These are phyloP conservation scores for Etheostoma cragini DNA, from an alignment of 2,113 vertebrate species.

Conservation along the genomic window DNA sequence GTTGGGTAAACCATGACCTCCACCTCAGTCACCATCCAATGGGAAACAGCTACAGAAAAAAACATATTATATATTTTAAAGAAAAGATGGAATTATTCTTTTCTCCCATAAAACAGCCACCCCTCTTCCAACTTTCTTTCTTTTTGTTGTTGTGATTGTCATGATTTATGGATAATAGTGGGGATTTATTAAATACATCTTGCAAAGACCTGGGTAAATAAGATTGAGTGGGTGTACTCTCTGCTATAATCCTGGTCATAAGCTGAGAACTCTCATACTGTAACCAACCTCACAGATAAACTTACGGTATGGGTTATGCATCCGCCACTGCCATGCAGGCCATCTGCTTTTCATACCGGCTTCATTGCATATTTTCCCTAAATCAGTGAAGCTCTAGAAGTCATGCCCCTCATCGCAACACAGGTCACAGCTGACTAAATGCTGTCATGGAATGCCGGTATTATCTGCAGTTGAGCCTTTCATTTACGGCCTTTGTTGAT, in stretches of 20 bases:
- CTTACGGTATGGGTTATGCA: neutral
- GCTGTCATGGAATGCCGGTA: constrained; percentile 71
- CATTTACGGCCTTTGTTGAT: constrained; percentile 73
- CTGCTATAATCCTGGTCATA: neutral
- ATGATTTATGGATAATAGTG: neutral
- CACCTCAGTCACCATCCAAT: constrained; percentile 44
- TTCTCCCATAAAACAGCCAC: neutral
- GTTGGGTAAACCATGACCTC: constrained; percentile 64
- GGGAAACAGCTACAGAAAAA: constrained; percentile 26
- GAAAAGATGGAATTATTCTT: neutral
- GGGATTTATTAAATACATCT: neutral
- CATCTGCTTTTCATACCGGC: constrained; percentile 15
- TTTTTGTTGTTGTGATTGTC: neutral
- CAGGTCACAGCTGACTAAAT: constrained; percentile 71
- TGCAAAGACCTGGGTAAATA: neutral
- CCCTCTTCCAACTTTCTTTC: neutral
- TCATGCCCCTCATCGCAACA: constrained; percentile 51
- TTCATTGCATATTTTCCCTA: constrained; percentile 37
- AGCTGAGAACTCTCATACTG: neutral
- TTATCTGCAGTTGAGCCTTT: constrained; percentile 69
- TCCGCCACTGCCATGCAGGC: constrained; percentile 14
- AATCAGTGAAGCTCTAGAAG: constrained; percentile 53
- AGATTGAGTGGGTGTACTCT: neutral
- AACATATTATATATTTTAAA: neutral
- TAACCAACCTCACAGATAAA: constrained; percentile 2